phyloP scores from a whole-genome alignment of 1,140 invertebrate genomes.

The Bathynomus jamesi region DNA sequence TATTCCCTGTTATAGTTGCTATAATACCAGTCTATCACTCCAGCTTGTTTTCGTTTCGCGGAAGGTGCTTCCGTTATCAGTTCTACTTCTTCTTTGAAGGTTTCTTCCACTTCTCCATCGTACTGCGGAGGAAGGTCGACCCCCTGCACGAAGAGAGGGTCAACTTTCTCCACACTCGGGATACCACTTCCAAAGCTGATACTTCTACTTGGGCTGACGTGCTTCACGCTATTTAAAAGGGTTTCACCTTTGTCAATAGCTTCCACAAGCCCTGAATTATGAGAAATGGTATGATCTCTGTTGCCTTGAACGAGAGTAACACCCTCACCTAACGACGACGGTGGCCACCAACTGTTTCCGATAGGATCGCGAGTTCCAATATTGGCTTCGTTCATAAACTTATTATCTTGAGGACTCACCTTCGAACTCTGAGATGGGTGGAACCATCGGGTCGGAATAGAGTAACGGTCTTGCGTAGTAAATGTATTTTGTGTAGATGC shows the following conservation, averaged over 20 bases:
- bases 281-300: not conserved
- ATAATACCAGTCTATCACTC: slow-evolving; percentile 27
- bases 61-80: not conserved
- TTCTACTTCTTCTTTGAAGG: not conserved
- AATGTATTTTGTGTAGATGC: not conserved
- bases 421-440: too few relatives aligned
- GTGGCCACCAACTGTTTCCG: not conserved
- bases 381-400: not conserved
- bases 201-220: not conserved
- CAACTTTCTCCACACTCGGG: not conserved
- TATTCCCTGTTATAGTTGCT: slow-evolving; percentile 29
- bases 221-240: not conserved
- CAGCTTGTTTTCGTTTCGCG: not conserved
- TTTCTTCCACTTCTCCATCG: not conserved
- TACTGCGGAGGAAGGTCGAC: not conserved
- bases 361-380: not conserved
- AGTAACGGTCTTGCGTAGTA: not conserved
- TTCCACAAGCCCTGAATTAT: not conserved
- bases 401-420: not conserved
- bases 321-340: not conserved
- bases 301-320: not conserved
- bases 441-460: not conserved
- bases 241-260: not conserved
- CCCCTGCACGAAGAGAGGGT: not conserved
- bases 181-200: not conserved